Evolutionary conservation across 37 sponge, comb jelly and placozoan species (phyloP).

Genomic region (Cliona cf. orientalis): DNA sequence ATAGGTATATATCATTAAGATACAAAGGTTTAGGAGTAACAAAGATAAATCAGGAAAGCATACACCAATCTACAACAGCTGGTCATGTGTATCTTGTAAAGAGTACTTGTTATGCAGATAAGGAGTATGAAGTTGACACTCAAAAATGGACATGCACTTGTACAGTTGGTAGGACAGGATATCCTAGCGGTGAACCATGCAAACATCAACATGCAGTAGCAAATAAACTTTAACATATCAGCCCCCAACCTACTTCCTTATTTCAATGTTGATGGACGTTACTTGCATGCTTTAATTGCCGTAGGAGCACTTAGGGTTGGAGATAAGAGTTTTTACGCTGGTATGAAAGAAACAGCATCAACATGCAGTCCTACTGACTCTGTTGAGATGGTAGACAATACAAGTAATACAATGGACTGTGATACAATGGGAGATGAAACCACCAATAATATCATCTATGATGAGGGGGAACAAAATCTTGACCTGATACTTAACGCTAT

Average conservation of each 20-base stretch:
- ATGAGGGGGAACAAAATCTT: too few relatives aligned
- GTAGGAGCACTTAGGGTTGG: background rate
- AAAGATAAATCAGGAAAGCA: background rate
- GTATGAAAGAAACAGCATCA: background rate
- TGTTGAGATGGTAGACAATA: background rate
- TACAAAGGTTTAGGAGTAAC: background rate
- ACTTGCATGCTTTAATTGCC: background rate
- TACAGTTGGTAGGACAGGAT: background rate
- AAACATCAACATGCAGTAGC: background rate
- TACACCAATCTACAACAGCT: too few relatives aligned
- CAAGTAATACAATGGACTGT: background rate
- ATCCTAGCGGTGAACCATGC: background rate
- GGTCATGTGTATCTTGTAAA: background rate
- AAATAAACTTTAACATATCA: background rate
- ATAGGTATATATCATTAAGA: background rate
- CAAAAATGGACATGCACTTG: background rate
- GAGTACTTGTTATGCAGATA: background rate
- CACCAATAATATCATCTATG: background rate
- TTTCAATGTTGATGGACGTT: background rate
- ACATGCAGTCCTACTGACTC: background rate
- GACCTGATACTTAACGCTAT: too few relatives aligned
- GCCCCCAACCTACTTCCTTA: background rate
- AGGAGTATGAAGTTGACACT: background rate
- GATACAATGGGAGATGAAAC: background rate
- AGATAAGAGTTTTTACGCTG: background rate